A percentile compares a stretch with the other conserved stretches of the same genome.
Conservation (phyloP, 1,140 invertebrate genomes). For the Leptinotarsa defecta region DNA sequence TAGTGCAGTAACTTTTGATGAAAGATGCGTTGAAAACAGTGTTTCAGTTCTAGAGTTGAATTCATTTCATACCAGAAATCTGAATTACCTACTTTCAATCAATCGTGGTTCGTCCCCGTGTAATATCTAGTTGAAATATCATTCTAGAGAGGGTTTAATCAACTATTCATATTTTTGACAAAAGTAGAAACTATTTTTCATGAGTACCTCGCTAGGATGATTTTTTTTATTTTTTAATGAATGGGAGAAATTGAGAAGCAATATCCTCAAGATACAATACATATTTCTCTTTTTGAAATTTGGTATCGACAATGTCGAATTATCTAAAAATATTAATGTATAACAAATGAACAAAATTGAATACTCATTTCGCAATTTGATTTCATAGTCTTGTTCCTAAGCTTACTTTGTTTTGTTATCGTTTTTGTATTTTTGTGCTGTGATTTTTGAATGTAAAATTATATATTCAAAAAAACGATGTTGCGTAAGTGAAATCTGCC, state of each 20-base stretch:
- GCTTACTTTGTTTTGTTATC: conserved; percentile 45
- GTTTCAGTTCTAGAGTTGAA: no score
- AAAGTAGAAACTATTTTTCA: no score
- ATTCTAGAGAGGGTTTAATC: no score
- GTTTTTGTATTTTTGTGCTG: conserved; percentile 51
- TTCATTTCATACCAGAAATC: no score
- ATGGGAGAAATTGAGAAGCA: background rate
- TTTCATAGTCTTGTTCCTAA: conserved; percentile 48
- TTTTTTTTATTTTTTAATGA: background rate
- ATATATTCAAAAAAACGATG: conserved; percentile 41
- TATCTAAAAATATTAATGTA: conserved; percentile 2
- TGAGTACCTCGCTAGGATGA: no score
- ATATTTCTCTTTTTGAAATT: conserved; percentile 16
- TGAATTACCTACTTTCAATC: no score
- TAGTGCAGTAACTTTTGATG: no score
- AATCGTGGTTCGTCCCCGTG: no score
- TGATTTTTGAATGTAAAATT: conserved; percentile 53
- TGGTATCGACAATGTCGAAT: conserved; percentile 20
- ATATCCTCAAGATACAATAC: conserved; percentile 11
- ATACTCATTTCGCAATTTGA: conserved; percentile 24
- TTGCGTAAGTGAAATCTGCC: conserved; percentile 48
- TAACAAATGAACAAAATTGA: conserved; percentile 16
- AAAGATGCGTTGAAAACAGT: no score
- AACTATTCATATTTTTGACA: no score
- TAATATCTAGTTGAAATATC: no score